Evolutionary conservation across 1,140 invertebrate genomes (phyloP), one percentile per base, ranked within the genome.

Genomic region (Trichogramma pretiosum): DNA sequence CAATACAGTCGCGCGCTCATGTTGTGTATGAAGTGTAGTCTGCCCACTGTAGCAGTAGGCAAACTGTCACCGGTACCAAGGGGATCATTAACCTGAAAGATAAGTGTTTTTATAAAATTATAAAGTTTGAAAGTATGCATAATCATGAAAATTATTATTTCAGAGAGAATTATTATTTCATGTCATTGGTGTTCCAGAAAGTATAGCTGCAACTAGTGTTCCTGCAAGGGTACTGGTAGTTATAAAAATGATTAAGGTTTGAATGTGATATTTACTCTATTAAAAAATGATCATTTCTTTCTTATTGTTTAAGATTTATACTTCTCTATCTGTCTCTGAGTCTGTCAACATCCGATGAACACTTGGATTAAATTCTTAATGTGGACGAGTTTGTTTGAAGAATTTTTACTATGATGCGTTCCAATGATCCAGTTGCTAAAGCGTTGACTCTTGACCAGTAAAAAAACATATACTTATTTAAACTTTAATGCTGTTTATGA

Each of bases 321-420:
- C 22, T 36, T 51, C 19, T 58, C 92, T 90, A 90, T 42, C 72
- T 96, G 18, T n/a, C 66, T 97, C 7, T 73, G 89, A 48, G 93
- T 97, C 0, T 92, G 89, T 53, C 89, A 96, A 57, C 89, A 96
- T 94, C 90, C 65, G 89, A 95, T 62, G 93, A 93, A 63, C 93
- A 98, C 73, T 72, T 97, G 28, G 92, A 97, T 62, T 98, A 98
- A 74, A 94, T 98, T 52, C 73, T 94, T 7, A 97, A 93, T 69
- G 87, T 97, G 7, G 93, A 98, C 62, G 93, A 97, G 68, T 96
- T 97, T 74, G 81, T 97, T 2, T 77, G 87, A 44, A 74, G 92
- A 56, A 85, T 98, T n/a, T 95, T 87, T 61, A 87, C 87, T 65
- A 93, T 98, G 1, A 89, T 93, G 61, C 91, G 97, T 67, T 93